Base-by-base conservation (phyloP, 2,113 vertebrate genomes). In the Equus przewalskii region DNA sequence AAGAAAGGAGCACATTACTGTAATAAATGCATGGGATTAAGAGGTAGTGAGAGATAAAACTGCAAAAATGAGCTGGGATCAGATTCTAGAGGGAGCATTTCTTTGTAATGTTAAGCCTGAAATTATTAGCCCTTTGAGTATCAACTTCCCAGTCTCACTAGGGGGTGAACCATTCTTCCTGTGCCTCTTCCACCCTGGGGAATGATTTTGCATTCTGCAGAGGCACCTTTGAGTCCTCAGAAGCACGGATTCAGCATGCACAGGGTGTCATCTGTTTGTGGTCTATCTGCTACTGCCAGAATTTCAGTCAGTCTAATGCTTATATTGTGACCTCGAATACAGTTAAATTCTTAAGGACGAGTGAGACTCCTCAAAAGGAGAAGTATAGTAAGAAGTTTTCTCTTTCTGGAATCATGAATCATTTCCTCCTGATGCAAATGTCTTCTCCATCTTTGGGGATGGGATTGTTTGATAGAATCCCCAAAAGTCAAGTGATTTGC, bases 41-140 rank as follows among this genome's bases (percentile, higher is more conserved):
- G 46, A 85, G 26, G 21, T 60, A 88, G 33, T 62, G 28, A 19
- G 13, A 84, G 62, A 78, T 51, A 94, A 64, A 82, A 24, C 22
- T 54, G 64, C 60, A 78, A 93, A 85, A 21, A 24, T 58, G 69
- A 87, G n/a, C 41, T 93, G 22, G 22, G 60, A 89, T 81, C 76
- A 82, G 24, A 73, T 73, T 24, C 15, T 80, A 64, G 30, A 60
- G 60, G 3, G 41, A 18, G 54, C 21, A 56, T 33, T 46, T 78
- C 28, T 51, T 89, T 54, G n/a, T 24, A 64, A 72, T 36, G 12
- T 30, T 85, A 75, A 89, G 33, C 21, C 56, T 83, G 33, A 96
- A 70, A 93, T 73, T n/a, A 90, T 28, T n/a, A 72, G 60, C 62
- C 54, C 49, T 96, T 96, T 85, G 11, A 46, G 28, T 24, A 90